Percentiles rank a stretch among this genome's conserved stretches.
Conservation (phyloP, 2,888 invertebrate species). For the Caenorhabditis sulstoni region DNA sequence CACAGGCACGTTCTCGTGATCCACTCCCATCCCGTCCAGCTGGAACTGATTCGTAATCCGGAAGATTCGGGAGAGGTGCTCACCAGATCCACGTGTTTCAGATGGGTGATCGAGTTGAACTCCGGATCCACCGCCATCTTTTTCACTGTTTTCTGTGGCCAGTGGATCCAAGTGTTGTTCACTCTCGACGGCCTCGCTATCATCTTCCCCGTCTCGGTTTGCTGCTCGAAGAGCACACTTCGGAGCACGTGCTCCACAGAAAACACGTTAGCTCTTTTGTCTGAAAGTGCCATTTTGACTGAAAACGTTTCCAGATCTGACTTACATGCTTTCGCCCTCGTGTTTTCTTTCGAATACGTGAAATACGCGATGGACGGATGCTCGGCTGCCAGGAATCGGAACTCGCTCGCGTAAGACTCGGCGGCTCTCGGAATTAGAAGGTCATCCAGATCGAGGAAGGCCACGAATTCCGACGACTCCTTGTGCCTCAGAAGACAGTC, state of each 20-base stretch:
- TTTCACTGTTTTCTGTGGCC: conserved; percentile 31
- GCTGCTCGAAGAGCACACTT: conserved; percentile 32
- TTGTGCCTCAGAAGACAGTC: conserved; percentile 67
- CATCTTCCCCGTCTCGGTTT: conserved; percentile 57
- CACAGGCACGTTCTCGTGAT: conserved; percentile 25
- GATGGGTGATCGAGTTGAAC: conserved; percentile 57
- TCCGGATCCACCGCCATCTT: conserved; percentile 18
- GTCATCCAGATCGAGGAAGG: conserved; percentile 60
- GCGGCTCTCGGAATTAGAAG: conserved; percentile 49
- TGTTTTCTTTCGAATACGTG: conserved; percentile 52
- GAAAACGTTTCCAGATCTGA: background rate
- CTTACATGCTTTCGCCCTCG: conserved; percentile 51
- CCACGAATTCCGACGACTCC: conserved; percentile 54
- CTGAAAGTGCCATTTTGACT: conserved; percentile 19
- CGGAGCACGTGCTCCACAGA: conserved; percentile 48
- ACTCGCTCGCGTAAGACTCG: conserved; percentile 43
- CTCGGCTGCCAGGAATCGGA: conserved; percentile 27
- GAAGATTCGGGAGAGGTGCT: background rate
- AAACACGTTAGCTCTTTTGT: conserved; percentile 43
- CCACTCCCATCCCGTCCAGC: conserved; percentile 42
- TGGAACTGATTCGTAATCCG: background rate
- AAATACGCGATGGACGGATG: conserved; percentile 50
- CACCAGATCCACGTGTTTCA: conserved; percentile 54
- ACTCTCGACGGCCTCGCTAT: conserved; percentile 43
- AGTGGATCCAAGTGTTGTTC: conserved; percentile 62